phyloP scores from a whole-genome alignment of 2,113 vertebrate species.

The Echinops telfairi region DNA sequence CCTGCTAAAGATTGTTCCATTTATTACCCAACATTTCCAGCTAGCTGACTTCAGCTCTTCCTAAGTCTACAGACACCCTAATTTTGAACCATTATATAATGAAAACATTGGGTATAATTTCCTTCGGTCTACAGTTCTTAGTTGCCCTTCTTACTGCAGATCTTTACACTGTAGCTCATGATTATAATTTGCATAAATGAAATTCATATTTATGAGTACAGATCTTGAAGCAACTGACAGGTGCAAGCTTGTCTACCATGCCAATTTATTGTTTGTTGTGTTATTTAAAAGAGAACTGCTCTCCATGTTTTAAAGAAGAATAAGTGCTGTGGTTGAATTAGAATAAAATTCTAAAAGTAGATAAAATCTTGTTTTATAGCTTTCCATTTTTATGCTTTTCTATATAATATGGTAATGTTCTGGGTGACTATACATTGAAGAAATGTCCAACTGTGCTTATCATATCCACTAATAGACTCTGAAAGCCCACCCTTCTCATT shows the following conservation, averaged over 20 bases:
- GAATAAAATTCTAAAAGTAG: constrained; percentile 71
- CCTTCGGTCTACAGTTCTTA: constrained; percentile 79
- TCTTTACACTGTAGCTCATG: constrained; percentile 80
- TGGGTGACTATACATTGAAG: constrained; percentile 1
- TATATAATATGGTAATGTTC: constrained; percentile 51
- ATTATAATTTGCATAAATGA: constrained; percentile 86
- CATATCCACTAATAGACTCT: neutral
- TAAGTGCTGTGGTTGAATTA: constrained; percentile 75
- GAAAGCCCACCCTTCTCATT: constrained; percentile 5
- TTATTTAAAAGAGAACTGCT: constrained; percentile 80
- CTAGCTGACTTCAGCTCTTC: constrained; percentile 71
- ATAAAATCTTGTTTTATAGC: constrained; percentile 56
- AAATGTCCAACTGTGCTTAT: neutral
- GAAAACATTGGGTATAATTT: constrained; percentile 82
- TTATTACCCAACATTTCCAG: constrained; percentile 69
- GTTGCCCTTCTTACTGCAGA: constrained; percentile 80
- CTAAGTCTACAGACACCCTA: constrained; percentile 73
- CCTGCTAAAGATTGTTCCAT: constrained; percentile 63
- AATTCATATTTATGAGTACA: constrained; percentile 86
- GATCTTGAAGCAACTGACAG: constrained; percentile 86
- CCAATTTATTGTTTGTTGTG: constrained; percentile 83
- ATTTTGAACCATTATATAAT: constrained; percentile 82
- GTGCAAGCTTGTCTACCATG: constrained; percentile 84
- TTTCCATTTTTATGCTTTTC: constrained; percentile 71
- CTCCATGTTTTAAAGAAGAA: constrained; percentile 76